These are phyloP conservation scores for Notodonta ziczac DNA, from an alignment of 2,888 invertebrate species.

Conservation along the genomic window DNA sequence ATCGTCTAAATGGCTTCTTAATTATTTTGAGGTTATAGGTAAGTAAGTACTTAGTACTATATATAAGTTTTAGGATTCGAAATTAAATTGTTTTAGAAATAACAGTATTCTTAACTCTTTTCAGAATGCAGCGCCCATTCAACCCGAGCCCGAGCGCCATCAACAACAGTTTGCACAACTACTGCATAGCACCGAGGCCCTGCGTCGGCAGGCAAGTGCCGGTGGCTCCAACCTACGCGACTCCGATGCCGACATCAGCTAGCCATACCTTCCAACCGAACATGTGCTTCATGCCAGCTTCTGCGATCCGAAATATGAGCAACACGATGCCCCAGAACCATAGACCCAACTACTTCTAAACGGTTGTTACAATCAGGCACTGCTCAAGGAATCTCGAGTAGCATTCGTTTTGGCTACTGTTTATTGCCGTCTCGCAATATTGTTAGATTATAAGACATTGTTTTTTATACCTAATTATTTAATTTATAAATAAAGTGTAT, in stretches of 20 bases:
- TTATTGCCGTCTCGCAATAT: constrained; percentile 14
- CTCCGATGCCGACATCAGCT: constrained; percentile 9
- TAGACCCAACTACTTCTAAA: constrained; percentile 14
- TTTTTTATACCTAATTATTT: neutral
- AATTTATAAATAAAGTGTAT: neutral
- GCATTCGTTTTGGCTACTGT: constrained; percentile 29
- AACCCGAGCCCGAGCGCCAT: constrained; percentile 20
- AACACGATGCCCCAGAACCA: constrained; percentile 38
- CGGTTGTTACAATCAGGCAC: neutral
- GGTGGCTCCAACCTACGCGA: constrained; percentile 12
- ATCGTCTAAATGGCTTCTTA: too few relatives aligned
- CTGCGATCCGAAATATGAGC: constrained; percentile 49
- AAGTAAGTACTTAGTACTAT: too few relatives aligned
- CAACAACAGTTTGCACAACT: constrained; percentile 29
- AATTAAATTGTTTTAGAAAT: neutral
- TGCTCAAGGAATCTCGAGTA: constrained; percentile 46
- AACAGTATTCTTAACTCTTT: neutral
- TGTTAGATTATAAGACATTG: neutral
- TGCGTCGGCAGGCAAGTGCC: constrained; percentile 27
- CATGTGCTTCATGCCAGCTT: constrained; percentile 60
- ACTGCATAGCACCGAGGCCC: constrained; percentile 25
- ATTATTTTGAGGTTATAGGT: too few relatives aligned
- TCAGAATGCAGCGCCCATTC: constrained; percentile 31
- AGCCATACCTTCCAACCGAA: constrained; percentile 46
- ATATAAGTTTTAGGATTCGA: too few relatives aligned